A percentile compares a stretch with the other conserved stretches of the same genome.
These are phyloP conservation scores for Pteromalus puparum DNA, from an alignment of 1,140 invertebrate species.

Conservation along the genomic window DNA sequence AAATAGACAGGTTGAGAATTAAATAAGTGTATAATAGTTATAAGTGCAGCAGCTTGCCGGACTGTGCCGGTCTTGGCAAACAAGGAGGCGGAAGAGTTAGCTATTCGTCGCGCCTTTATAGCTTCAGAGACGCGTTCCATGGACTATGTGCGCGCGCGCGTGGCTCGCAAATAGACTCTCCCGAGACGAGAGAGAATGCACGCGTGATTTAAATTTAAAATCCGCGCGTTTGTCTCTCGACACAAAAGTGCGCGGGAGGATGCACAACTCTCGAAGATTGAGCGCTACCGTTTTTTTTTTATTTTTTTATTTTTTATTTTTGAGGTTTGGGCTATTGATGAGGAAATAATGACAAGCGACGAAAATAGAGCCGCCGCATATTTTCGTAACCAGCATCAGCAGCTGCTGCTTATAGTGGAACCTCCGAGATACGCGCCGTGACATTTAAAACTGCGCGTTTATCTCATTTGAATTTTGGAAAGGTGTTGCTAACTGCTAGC, in stretches of 20 bases:
- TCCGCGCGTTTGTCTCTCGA: background rate
- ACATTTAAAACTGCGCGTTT: too few relatives aligned
- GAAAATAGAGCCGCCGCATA: background rate
- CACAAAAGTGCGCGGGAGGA: too few relatives aligned
- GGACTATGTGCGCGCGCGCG: background rate
- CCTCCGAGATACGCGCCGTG: too few relatives aligned
- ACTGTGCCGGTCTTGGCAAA: background rate
- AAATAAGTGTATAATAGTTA: too few relatives aligned
- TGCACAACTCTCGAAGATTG: background rate
- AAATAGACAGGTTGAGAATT: too few relatives aligned
- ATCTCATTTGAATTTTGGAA: too few relatives aligned
- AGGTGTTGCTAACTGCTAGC: too few relatives aligned
- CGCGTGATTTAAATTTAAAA: background rate
- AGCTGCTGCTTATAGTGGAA: too few relatives aligned
- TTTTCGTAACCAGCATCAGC: too few relatives aligned
- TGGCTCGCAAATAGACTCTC: background rate
- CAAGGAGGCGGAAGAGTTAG: background rate
- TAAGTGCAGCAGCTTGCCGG: background rate
- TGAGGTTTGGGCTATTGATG: background rate
- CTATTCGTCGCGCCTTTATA: background rate
- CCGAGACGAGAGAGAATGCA: background rate
- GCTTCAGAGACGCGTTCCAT: background rate
- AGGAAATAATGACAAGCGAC: background rate
- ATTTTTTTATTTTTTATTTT: background rate
- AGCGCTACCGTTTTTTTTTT: background rate